These are phyloP conservation scores for human DNA, from an alignment of 2,113 vertebrate species.

Conservation along the genomic window GRCh38 chr4:165424001-165424500, in stretches of 20 bases:
- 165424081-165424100: background rate
- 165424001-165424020: background rate
- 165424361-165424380: background rate
- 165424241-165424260: constrained; percentile 1
- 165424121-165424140: background rate
- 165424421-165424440: background rate
- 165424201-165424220: background rate
- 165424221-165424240: background rate
- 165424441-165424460: background rate
- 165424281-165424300: background rate
- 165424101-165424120: background rate
- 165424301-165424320: background rate
- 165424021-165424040: background rate
- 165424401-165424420: background rate
- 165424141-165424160: background rate
- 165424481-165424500: background rate
- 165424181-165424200: background rate
- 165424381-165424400: background rate
- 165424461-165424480: background rate
- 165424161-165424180: background rate
- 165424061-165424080: background rate
- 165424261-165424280: background rate
- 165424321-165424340: background rate
- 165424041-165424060: background rate
- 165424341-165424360: background rate